These are phyloP conservation scores for Halyomorpha halys DNA, from an alignment of 1,140 invertebrate species.

Conservation along the genomic window DNA sequence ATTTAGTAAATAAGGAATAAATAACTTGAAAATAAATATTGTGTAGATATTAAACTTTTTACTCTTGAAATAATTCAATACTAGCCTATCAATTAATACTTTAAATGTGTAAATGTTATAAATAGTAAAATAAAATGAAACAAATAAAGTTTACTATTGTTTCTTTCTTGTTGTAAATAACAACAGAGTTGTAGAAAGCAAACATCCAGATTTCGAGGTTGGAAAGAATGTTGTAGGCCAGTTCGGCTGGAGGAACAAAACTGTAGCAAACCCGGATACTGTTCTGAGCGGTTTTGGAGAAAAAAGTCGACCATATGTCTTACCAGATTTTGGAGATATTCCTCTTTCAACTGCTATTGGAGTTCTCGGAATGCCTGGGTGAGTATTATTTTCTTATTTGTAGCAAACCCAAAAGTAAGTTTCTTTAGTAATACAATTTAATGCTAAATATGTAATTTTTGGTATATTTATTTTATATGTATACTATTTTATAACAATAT, in stretches of 20 bases:
- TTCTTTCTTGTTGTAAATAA: not conserved
- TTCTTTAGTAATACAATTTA: no score
- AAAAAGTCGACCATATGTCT: slow-evolving; percentile 33
- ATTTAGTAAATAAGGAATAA: no score
- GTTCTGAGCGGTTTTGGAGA: not conserved
- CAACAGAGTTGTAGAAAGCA: slow-evolving; percentile 47
- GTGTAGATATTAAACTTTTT: no score
- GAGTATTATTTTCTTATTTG: slow-evolving; percentile 24
- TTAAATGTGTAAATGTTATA: no score
- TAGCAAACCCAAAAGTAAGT: no score
- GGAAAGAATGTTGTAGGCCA: slow-evolving; percentile 45
- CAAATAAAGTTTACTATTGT: not conserved
- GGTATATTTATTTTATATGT: no score
- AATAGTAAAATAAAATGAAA: no score
- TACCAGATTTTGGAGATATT: slow-evolving; percentile 42
- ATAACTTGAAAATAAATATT: no score
- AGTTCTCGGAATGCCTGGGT: slow-evolving; percentile 55
- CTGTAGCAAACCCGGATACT: slow-evolving; percentile 34
- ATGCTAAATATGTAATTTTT: no score
- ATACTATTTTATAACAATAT: no score
- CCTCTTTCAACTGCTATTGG: slow-evolving; percentile 48
- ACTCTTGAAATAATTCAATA: no score
- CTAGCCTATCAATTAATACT: no score
- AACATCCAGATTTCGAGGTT: slow-evolving; percentile 48
- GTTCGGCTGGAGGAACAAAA: slow-evolving; percentile 49